Percentiles rank a stretch among this genome's conserved stretches.
Conservation (phyloP, 2,888 invertebrate genomes). For the Drosophila algonquin region DNA sequence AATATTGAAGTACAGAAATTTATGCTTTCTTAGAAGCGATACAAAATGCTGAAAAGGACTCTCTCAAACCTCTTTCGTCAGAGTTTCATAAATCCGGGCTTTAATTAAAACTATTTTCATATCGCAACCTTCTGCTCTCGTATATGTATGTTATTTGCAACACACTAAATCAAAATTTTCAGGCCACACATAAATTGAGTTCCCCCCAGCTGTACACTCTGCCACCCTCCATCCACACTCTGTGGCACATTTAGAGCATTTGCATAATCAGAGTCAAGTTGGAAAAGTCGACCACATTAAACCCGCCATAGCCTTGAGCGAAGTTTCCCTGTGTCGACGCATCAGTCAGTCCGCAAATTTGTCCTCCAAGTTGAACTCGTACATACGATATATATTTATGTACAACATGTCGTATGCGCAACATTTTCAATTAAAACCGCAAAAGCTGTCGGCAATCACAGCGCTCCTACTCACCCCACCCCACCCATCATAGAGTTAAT, state of each 20-base stretch:
- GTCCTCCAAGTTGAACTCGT: conserved; percentile 41
- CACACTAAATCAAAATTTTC: conserved; percentile 29
- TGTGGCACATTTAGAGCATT: conserved; percentile 38
- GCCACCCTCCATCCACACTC: background rate
- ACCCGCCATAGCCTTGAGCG: conserved; percentile 48
- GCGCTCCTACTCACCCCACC: background rate
- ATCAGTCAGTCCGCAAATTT: conserved; percentile 43
- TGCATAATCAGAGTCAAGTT: conserved; percentile 52
- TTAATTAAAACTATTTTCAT: conserved; percentile 3
- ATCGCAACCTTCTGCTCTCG: conserved; percentile 24
- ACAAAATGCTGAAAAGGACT: background rate
- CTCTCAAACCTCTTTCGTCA: background rate
- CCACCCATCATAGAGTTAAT: conserved; percentile 38
- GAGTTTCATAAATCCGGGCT: background rate
- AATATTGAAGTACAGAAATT: background rate
- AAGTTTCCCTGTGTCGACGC: conserved; percentile 36
- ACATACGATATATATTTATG: conserved; percentile 25
- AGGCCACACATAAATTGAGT: conserved; percentile 45
- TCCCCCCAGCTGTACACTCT: background rate
- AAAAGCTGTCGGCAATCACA: conserved; percentile 57
- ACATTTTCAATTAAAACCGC: conserved; percentile 70
- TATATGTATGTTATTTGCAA: conserved; percentile 18
- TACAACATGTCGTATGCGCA: conserved; percentile 65
- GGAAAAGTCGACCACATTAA: conserved; percentile 46
- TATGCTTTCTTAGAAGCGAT: background rate